Conservation (phyloP, 1,140 invertebrate species). For the Sitophilus oryzae region DNA sequence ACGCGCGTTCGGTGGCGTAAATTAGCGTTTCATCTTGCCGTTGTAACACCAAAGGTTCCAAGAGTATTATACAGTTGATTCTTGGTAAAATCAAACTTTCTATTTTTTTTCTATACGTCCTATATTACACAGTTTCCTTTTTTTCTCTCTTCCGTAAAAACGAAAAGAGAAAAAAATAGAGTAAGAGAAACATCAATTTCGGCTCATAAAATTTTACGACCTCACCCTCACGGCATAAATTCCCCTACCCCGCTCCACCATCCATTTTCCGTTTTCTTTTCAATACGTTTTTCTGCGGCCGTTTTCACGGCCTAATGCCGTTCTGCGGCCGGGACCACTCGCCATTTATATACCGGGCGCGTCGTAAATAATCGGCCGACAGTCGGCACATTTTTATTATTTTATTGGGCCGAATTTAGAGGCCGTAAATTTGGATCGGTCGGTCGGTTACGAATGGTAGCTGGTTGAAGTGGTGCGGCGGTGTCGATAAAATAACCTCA, state of each 20-base stretch:
- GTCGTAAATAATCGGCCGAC: constrained; percentile 6
- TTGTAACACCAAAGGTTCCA: too few relatives aligned
- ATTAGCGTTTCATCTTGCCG: too few relatives aligned
- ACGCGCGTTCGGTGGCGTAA: too few relatives aligned
- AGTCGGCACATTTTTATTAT: constrained; percentile 7
- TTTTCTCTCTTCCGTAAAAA: too few relatives aligned
- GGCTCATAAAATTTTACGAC: background rate
- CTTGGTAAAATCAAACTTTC: too few relatives aligned
- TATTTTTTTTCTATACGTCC: too few relatives aligned
- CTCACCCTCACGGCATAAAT: background rate
- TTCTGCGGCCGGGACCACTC: background rate
- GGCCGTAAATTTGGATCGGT: constrained; percentile 1
- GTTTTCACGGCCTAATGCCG: background rate
- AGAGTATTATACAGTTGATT: too few relatives aligned
- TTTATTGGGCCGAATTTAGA: constrained; percentile 3
- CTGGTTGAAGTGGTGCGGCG: background rate
- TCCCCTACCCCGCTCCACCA: too few relatives aligned
- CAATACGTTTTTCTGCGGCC: background rate
- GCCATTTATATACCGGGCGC: background rate
- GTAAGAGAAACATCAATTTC: background rate
- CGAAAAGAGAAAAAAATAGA: too few relatives aligned
- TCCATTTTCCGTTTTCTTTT: background rate
- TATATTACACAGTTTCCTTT: too few relatives aligned
- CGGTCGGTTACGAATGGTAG: constrained; percentile 1
- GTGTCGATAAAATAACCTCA: background rate